A percentile compares a stretch with the other conserved stretches of the same genome.
phyloP scores from a whole-genome alignment of 2,797 vertebrate genomes.

The Lacerta agilis region DNA sequence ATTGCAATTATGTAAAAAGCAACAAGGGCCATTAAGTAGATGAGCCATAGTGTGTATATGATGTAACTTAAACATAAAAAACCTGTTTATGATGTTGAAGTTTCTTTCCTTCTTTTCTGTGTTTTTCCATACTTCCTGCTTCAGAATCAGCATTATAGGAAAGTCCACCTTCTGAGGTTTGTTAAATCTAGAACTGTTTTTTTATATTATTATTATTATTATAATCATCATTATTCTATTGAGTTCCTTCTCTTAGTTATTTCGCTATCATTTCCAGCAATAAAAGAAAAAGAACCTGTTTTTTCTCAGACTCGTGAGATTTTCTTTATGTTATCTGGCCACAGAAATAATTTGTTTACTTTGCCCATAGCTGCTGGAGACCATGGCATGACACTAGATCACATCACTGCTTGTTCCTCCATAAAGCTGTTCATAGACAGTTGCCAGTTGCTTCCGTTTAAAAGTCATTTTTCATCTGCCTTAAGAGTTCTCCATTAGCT shows the following conservation, averaged over 20 bases:
- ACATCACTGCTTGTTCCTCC: neutral
- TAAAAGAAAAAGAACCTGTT: constrained; percentile 64
- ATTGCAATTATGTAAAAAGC: neutral
- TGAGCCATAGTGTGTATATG: neutral
- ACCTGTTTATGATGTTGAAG: constrained; percentile 37
- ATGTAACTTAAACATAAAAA: neutral
- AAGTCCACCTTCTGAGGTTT: constrained; percentile 60
- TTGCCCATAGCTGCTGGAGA: neutral
- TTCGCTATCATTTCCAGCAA: constrained; percentile 69
- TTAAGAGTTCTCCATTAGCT: neutral
- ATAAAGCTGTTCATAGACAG: too few relatives aligned
- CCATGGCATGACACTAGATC: neutral
- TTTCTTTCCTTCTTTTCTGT: neutral
- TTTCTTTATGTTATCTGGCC: constrained; percentile 60
- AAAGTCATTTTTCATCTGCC: neutral
- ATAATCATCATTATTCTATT: constrained; percentile 38
- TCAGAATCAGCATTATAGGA: constrained; percentile 58
- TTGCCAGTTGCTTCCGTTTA: neutral
- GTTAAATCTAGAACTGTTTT: constrained; percentile 40
- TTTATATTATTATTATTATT: neutral
- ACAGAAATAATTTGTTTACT: neutral
- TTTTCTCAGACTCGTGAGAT: constrained; percentile 73
- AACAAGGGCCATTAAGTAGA: neutral
- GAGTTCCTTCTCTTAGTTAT: constrained; percentile 62
- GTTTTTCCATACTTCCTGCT: constrained; percentile 41